Evolutionary conservation across 2,113 vertebrate genomes (phyloP).

Genomic region (Ceyx melanurus): DNA sequence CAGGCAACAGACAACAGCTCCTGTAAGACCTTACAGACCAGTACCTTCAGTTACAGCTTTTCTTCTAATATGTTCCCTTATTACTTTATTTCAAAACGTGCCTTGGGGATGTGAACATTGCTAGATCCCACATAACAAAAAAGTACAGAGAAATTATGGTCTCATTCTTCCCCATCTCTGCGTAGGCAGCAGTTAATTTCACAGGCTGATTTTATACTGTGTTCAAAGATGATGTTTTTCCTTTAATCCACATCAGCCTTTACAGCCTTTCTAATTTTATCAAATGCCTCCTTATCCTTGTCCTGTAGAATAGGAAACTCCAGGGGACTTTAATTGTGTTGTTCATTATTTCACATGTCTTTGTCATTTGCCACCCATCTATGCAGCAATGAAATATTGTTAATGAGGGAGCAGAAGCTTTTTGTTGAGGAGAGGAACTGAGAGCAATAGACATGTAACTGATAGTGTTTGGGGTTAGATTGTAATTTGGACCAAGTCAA

Average conservation of each 20-base stretch:
- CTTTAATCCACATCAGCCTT: constrained; percentile 62
- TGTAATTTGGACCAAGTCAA: constrained; percentile 16
- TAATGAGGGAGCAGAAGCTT: constrained; percentile 44
- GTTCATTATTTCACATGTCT: constrained; percentile 54
- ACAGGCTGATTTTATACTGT: constrained; percentile 55
- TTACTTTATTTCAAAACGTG: not conserved
- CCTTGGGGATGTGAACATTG: not conserved
- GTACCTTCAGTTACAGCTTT: not conserved
- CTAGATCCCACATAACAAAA: not conserved
- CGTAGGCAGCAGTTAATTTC: constrained; percentile 58
- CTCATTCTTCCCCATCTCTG: not conserved
- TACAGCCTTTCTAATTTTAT: constrained; percentile 66
- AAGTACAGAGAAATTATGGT: not conserved
- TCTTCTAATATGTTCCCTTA: not conserved
- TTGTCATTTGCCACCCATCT: constrained; percentile 47
- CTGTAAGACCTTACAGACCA: not conserved
- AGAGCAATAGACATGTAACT: constrained; percentile 40
- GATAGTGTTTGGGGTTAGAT: constrained; percentile 37
- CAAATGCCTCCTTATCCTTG: constrained; percentile 58
- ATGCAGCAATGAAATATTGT: constrained; percentile 10
- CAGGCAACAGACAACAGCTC: not conserved
- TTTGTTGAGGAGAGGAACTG: constrained; percentile 45
- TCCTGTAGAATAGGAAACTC: constrained; percentile 60
- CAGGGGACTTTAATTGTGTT: constrained; percentile 38
- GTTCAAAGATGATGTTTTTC: constrained; percentile 46